These are phyloP conservation scores for Sylvietta virens DNA, from an alignment of 2,113 vertebrate species.

Conservation along the genomic window DNA sequence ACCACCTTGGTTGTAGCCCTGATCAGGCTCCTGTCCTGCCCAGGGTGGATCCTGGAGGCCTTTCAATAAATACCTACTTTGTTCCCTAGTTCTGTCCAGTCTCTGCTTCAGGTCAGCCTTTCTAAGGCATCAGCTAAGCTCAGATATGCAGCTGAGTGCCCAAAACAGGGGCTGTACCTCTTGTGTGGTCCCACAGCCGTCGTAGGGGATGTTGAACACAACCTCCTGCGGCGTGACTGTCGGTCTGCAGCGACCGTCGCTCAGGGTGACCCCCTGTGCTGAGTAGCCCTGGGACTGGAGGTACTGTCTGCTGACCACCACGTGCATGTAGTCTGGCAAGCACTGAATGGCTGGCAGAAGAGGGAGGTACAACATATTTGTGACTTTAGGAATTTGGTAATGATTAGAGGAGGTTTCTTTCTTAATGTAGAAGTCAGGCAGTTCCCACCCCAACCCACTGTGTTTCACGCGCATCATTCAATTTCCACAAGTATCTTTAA, in stretches of 20 bases:
- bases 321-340: slow-evolving; percentile 66
- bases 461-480: fast-evolving
- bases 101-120: too few relatives aligned
- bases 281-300: slow-evolving; percentile 59
- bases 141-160: background rate
- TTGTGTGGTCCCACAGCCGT: slow-evolving; percentile 44
- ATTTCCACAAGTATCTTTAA: background rate
- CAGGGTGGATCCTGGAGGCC: too few relatives aligned
- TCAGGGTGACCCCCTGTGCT: background rate
- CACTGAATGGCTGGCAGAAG: slow-evolving; percentile 56
- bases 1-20: too few relatives aligned
- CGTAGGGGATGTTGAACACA: slow-evolving; percentile 69
- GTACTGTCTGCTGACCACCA: slow-evolving; percentile 55
- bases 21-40: too few relatives aligned
- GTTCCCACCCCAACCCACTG: background rate
- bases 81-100: too few relatives aligned
- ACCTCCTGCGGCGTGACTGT: background rate
- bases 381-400: background rate
- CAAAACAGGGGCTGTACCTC: background rate
- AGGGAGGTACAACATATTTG: background rate
- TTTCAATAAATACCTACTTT: too few relatives aligned
- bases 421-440: background rate
- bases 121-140: too few relatives aligned
- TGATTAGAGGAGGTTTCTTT: background rate
- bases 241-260: background rate